Evolutionary conservation across 2,113 vertebrate genomes (phyloP).

Genomic region (Turdus rufiventris): DNA sequence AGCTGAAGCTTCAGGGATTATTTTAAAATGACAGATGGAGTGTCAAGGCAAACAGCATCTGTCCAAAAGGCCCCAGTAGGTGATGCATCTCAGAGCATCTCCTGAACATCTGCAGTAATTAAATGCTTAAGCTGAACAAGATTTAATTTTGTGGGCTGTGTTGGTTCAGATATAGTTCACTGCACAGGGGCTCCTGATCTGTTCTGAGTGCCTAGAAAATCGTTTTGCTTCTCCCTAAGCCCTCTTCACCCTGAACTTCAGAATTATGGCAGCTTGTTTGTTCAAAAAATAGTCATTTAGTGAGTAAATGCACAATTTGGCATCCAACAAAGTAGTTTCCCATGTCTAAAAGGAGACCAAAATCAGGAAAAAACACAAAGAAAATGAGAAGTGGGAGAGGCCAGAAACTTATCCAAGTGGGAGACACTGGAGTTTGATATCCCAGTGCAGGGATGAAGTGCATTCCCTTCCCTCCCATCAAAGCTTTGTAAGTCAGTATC

Average conservation of each 20-base stretch:
- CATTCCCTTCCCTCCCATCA: neutral
- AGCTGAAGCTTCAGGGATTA: slow-evolving; percentile 25
- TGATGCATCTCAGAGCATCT: slow-evolving; percentile 28
- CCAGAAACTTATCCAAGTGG: neutral
- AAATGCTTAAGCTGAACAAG: slow-evolving; percentile 32
- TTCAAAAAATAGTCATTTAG: neutral
- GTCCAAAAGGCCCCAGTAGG: slow-evolving; percentile 47
- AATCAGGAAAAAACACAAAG: neutral
- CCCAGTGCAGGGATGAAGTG: neutral
- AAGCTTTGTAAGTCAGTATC: neutral
- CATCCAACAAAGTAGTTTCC: neutral
- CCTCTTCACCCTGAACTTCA: neutral
- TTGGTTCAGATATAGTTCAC: slow-evolving; percentile 24
- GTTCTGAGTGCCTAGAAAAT: neutral
- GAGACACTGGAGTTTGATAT: neutral
- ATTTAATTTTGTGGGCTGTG: slow-evolving; percentile 26
- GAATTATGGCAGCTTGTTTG: neutral
- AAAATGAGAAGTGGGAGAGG: neutral
- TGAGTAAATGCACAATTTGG: neutral
- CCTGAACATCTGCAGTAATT: slow-evolving; percentile 59
- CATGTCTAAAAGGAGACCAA: neutral
- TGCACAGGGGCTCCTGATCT: neutral
- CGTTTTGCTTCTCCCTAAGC: neutral
- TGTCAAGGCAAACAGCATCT: slow-evolving; percentile 56
- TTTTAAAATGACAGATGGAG: slow-evolving; percentile 51